phyloP scores from a whole-genome alignment of 2,113 vertebrate genomes.

The Cichladusa arquata region DNA sequence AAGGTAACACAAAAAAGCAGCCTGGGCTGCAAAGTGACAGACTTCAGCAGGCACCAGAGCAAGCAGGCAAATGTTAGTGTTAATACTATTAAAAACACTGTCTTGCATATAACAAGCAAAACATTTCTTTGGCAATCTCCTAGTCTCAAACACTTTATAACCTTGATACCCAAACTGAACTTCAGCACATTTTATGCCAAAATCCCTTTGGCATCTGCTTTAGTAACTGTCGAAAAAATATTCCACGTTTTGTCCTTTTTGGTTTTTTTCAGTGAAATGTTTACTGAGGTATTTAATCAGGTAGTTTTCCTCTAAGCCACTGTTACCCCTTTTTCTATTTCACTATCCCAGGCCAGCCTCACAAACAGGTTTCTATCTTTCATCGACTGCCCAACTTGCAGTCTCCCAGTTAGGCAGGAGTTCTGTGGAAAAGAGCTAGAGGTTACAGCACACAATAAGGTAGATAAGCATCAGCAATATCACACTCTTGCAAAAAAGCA shows the following conservation, averaged over 20 bases:
- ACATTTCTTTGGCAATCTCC: neutral
- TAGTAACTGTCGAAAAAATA: neutral
- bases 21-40: neutral
- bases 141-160: neutral
- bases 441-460: neutral
- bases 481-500: neutral
- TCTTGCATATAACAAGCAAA: neutral
- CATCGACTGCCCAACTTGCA: fast-evolving
- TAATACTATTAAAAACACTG: neutral
- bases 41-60: neutral
- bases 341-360: neutral
- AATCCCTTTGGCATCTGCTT: neutral
- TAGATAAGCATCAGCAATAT: neutral
- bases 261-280: neutral
- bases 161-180: neutral
- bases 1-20: neutral
- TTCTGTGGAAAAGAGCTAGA: neutral
- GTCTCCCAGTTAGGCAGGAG: neutral
- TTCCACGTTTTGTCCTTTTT: neutral
- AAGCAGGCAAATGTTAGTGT: neutral
- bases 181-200: neutral
- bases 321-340: neutral
- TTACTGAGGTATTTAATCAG: neutral
- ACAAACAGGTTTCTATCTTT: neutral
- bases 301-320: neutral